Base-by-base conservation (phyloP, 2,888 invertebrate genomes). In the Luperina testacea region DNA sequence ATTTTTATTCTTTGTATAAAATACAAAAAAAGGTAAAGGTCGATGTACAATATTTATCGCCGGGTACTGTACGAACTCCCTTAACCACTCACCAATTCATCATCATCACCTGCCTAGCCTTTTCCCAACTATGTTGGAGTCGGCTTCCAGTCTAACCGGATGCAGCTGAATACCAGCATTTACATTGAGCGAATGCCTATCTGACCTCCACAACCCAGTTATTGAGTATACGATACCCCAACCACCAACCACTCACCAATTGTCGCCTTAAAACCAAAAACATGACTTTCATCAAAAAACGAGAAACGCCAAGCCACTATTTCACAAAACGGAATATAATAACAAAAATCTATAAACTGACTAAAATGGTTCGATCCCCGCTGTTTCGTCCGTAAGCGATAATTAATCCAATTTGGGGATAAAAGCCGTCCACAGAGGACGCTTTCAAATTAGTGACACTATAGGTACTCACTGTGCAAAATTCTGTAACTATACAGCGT, bases 371-470 rank as follows among this genome's bases (percentile, higher is more conserved):
- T 83, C 78, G 51, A 75, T 78, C 77, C 75, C 71, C 70, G 72
- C 78, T 79, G 77, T 75, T 72, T 83, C 78, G 83, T 67, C 71
- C 63, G 57, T 78, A 78, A 82, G 73, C 82, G 77, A 72, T 88
- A 90, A 91, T 91, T 90, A 88, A 91, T 89, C 86, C 88, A 90
- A 89, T 91, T 90, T 87, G 84, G 74, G 80, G 83, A 84, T 86
- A 85, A 89, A 87, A 82, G 83, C 65, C 70, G 61, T 27, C 70
- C 64, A 68, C 59, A 51, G 68, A 74, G 67, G 69, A 67, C 15
- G 61, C 65, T 87, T 75, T 67, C 45, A 32, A 65, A 70, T 51
- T 78, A 76, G 68, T 69, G 59, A 61, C 61, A 80, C 42, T 79
- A 64, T 77, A n/a, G n/a, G n/a, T n/a, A 64, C n/a, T 53, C 51